Base-by-base conservation (phyloP, 2,888 invertebrate species). In the Scaptomyza polygonia region DNA sequence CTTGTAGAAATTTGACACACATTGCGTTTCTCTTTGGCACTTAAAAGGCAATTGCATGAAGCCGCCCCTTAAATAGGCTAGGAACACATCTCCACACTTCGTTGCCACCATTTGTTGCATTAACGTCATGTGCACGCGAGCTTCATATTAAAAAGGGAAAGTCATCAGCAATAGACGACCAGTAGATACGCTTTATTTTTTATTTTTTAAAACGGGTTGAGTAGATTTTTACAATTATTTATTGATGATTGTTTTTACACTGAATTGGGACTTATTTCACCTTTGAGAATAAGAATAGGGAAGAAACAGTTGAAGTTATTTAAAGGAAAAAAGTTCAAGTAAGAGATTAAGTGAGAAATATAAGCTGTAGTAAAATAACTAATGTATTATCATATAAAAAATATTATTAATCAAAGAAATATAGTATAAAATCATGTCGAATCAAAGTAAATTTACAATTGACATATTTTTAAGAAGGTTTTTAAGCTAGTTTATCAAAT, bases 31-130 rank as follows among this genome's bases (percentile, higher is more conserved):
- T 11, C 16, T 7, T 7, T n/a, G 5, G 34, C 56, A 65, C 14
- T 68, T 59, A 32, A 67, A 72, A 70, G 48, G n/a, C 55, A 70
- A 65, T 65, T 75, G 52, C 58, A 59, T 29, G 44, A 52, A 49
- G 32, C 21, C 54, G 40, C 18, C 5, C 12, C 12, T 34, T 36
- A 25, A 18, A 39, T 30, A 40, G 14, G 18, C 5, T 1, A 14
- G 12, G 12, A 42, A 59, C 25, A 9, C 29, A 14, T 14, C 11
- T 14, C 12, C 45, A 3, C 11, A 5, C 27, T 5, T n/a, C 36
- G 34, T 36, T 36, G 6, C 34, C 34, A 14, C 7, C 14, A 5
- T 12, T 18, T 18, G 12, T 34, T 56, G 57, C 67, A 52, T 34
- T 27, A 34, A 8, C 8, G 27, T 8, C 16, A 57, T 51, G 21